Percentiles rank a stretch among this genome's conserved stretches.
Conservation (phyloP, 2,888 invertebrate genomes). For the Chironomus tentans region DNA sequence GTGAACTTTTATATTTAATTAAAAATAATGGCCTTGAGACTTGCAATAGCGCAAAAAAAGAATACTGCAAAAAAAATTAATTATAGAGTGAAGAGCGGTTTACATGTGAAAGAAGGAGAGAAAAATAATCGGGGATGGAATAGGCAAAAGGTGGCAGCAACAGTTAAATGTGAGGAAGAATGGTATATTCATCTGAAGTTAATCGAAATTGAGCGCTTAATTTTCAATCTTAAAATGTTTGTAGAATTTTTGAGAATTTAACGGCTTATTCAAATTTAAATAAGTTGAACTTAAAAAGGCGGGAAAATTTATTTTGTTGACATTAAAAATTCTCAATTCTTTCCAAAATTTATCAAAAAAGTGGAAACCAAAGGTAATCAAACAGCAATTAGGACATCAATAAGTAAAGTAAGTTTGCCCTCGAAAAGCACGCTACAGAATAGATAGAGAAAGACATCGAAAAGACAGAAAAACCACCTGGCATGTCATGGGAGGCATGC, state of each 20-base stretch:
- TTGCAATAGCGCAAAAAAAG: background rate
- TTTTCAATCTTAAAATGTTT: too few species aligned
- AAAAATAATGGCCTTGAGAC: slow-evolving; percentile 25
- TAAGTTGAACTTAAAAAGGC: too few species aligned
- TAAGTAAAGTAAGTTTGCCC: background rate
- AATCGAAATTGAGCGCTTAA: too few species aligned
- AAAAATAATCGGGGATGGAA: background rate
- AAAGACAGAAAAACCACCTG: slow-evolving; percentile 22
- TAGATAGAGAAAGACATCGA: background rate
- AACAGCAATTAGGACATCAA: background rate
- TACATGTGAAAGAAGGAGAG: background rate
- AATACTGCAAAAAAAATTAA: background rate
- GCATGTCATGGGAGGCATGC: background rate
- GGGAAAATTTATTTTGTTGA: too few species aligned
- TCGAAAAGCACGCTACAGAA: background rate
- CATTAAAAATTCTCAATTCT: too few species aligned
- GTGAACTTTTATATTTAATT: slow-evolving; percentile 20
- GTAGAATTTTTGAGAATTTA: too few species aligned
- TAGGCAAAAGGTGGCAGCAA: background rate
- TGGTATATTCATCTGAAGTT: background rate
- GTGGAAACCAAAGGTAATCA: background rate
- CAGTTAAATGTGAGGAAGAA: background rate
- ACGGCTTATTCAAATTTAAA: background rate
- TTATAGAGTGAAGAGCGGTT: background rate
- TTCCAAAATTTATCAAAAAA: too few species aligned